Evolutionary conservation across 2,113 vertebrate species (phyloP).

Genomic region (Campylomormyrus tamandua): DNA sequence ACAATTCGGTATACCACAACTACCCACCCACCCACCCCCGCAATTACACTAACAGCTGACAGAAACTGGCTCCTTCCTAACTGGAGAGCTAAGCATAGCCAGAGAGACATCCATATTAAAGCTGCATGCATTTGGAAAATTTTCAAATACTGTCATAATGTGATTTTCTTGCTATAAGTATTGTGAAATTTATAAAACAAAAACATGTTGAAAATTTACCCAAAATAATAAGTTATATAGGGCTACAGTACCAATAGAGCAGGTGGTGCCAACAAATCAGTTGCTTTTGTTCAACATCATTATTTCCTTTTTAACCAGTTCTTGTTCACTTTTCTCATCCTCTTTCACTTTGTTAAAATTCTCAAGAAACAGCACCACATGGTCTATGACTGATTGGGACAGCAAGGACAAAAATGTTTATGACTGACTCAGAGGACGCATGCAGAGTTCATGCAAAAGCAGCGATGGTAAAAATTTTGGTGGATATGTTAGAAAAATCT

Average conservation of each 20-base stretch:
- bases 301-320: neutral
- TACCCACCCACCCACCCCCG: neutral
- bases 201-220: neutral
- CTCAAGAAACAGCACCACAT: neutral
- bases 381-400: neutral
- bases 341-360: neutral
- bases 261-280: neutral
- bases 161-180: neutral
- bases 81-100: neutral
- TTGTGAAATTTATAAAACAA: neutral
- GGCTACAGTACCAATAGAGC: neutral
- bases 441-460: neutral
- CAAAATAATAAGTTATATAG: neutral
- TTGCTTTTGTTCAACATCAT: neutral
- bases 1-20: neutral
- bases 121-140: neutral
- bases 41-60: neutral
- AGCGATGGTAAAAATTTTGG: neutral
- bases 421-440: neutral
- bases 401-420: neutral
- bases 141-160: neutral
- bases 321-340: neutral
- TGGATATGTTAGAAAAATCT: neutral
- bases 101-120: neutral
- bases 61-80: neutral